These are phyloP conservation scores for Sylvia atricapilla DNA, from an alignment of 2,113 vertebrate species.

Conservation along the genomic window DNA sequence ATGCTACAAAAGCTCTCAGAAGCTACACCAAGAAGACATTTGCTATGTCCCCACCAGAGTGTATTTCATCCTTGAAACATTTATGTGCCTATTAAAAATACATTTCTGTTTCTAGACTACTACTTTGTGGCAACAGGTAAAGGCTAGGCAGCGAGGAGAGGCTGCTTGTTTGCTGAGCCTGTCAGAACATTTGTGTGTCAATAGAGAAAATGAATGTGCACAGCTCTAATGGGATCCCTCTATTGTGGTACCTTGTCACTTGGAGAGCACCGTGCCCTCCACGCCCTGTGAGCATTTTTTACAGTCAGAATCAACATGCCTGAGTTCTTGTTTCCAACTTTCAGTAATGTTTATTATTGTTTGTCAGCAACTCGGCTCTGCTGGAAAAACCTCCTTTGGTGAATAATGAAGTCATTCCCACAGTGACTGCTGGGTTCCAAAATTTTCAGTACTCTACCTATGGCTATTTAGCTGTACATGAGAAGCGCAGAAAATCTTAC, in stretches of 20 bases:
- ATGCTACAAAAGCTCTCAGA: not conserved
- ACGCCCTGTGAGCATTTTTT: constrained; percentile 2
- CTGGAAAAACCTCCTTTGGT: constrained; percentile 43
- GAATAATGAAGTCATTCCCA: constrained; percentile 62
- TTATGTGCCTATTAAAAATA: constrained; percentile 1
- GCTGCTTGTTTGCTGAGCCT: constrained; percentile 21
- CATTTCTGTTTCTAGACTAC: not conserved
- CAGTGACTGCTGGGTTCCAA: constrained; percentile 59
- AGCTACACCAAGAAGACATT: not conserved
- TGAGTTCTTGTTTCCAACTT: constrained; percentile 53
- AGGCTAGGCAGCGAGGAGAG: not conserved
- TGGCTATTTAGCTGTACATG: constrained; percentile 62
- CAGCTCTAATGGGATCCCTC: constrained; percentile 45
- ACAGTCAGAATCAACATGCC: constrained; percentile 33
- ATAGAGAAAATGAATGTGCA: constrained; percentile 49
- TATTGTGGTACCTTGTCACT: constrained; percentile 26
- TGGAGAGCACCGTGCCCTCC: constrained; percentile 13
- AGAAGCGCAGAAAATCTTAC: constrained; percentile 46
- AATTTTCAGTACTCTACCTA: constrained; percentile 61
- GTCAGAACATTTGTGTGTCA: constrained; percentile 42
- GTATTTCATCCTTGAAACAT: not conserved
- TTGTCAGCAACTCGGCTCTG: constrained; percentile 58
- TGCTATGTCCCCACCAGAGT: not conserved
- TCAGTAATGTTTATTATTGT: constrained; percentile 51
- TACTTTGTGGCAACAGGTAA: constrained; percentile 4